Conservation (phyloP, 1,140 invertebrate species). For the Trissolcus basalis region DNA sequence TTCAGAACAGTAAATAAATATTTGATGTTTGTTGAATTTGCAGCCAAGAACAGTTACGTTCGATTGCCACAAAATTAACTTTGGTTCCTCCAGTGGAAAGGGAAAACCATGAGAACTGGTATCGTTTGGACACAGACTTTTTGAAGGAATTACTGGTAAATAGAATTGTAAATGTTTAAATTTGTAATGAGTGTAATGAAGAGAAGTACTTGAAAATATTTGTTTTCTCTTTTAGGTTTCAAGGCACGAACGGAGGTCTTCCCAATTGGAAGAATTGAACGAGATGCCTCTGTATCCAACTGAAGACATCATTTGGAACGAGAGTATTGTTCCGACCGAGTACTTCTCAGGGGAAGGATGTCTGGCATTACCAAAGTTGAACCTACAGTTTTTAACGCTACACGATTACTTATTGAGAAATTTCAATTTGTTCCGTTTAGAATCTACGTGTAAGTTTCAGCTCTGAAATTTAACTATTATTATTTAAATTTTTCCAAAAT, state of each 20-base stretch:
- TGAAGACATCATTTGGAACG: constrained; percentile 99
- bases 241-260: constrained; percentile 90
- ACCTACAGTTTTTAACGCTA: constrained; percentile 98
- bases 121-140: constrained; percentile 86
- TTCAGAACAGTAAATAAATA: not conserved
- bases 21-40: constrained; percentile 60
- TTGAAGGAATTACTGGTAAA: constrained; percentile 89
- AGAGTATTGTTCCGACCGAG: constrained; percentile 98
- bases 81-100: constrained; percentile 87
- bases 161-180: constrained; percentile 16
- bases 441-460: constrained; percentile 92
- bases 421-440: constrained; percentile 97
- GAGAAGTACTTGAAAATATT: not conserved
- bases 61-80: constrained; percentile 90
- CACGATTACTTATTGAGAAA: constrained; percentile 99
- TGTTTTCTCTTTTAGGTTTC: constrained; percentile 79
- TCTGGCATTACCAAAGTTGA: constrained; percentile 97
- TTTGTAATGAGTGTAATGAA: not conserved
- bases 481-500: not conserved
- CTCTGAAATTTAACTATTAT: not conserved
- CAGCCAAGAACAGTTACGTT: constrained; percentile 87
- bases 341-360: constrained; percentile 97
- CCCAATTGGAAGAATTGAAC: constrained; percentile 96
- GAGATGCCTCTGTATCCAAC: constrained; percentile 99
- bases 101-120: constrained; percentile 83